Conservation (phyloP, 2,797 vertebrate genomes). For the Dicrostonyx torquatus region DNA sequence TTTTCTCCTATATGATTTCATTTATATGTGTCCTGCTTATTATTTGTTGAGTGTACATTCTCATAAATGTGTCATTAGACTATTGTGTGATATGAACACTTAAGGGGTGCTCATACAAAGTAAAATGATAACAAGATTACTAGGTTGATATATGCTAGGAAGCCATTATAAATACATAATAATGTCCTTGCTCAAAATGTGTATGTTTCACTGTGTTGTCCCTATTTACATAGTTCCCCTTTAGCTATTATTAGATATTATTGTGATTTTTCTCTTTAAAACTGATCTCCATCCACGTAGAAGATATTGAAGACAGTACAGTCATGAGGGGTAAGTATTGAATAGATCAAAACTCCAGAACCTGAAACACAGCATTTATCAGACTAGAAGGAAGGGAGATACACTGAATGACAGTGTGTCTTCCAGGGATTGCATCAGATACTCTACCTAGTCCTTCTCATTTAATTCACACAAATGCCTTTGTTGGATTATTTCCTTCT, state of each 20-base stretch:
- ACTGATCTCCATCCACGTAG: neutral
- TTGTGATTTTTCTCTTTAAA: slow-evolving; percentile 9
- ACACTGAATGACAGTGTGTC: neutral
- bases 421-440: neutral
- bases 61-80: neutral
- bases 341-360: slow-evolving; percentile 20
- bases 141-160: too few relatives aligned
- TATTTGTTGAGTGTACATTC: neutral
- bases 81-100: neutral
- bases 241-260: neutral
- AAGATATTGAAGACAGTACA: neutral
- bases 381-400: neutral
- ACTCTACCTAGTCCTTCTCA: neutral
- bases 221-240: neutral
- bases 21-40: neutral
- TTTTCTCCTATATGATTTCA: neutral
- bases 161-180: neutral
- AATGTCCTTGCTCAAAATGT: neutral
- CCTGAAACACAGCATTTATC: neutral
- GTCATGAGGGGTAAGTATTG: neutral
- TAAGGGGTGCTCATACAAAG: neutral
- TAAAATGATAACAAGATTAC: neutral
- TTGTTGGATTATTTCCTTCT: too few relatives aligned
- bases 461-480: neutral
- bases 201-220: neutral